These are phyloP conservation scores for Drosophila testacea DNA, from an alignment of 2,888 invertebrate genomes.

Conservation along the genomic window DNA sequence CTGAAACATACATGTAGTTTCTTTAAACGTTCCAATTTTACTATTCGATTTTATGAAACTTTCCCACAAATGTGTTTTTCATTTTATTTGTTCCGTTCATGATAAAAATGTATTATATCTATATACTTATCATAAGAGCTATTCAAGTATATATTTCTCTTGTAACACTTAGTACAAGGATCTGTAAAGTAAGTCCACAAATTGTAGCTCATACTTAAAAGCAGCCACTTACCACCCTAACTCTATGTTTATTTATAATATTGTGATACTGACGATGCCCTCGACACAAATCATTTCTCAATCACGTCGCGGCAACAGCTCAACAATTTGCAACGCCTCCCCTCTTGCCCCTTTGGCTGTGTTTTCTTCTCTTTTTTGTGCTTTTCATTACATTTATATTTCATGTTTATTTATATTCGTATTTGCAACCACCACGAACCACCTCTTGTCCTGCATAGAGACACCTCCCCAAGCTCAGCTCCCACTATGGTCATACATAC, in stretches of 20 bases:
- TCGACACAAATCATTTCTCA: conserved; percentile 66
- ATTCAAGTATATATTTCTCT: background rate
- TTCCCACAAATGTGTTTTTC: no score
- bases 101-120: no score
- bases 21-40: no score
- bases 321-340: conserved; percentile 58
- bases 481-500: conserved; percentile 63
- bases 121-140: no score
- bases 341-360: conserved; percentile 3
- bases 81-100: no score
- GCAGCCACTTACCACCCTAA: background rate
- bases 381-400: conserved; percentile 65
- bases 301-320: conserved; percentile 53
- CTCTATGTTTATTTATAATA: conserved; percentile 15
- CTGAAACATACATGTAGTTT: no score
- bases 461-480: conserved; percentile 6
- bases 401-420: conserved; percentile 64
- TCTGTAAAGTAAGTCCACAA: background rate
- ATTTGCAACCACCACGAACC: conserved; percentile 28
- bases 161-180: background rate
- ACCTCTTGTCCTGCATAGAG: conserved; percentile 14
- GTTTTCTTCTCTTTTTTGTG: conserved; percentile 12
- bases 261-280: conserved; percentile 13
- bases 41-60: no score
- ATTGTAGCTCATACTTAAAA: background rate